These are phyloP conservation scores for Thaumatotibia leucotreta DNA, from an alignment of 1,140 invertebrate genomes.

Conservation along the genomic window DNA sequence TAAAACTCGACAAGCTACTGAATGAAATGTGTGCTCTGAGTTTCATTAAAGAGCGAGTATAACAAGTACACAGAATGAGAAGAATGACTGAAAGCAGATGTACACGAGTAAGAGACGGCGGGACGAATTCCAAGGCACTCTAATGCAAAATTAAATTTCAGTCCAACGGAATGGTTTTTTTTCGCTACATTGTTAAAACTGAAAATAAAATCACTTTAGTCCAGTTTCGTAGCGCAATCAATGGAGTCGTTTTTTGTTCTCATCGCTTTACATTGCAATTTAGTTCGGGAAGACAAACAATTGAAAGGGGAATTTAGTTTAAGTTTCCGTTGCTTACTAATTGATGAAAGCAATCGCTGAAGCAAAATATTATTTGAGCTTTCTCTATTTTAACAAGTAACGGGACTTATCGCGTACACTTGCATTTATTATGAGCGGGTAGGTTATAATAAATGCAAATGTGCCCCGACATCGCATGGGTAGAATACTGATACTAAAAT, in stretches of 20 bases:
- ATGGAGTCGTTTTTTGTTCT: background rate
- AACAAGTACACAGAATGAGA: background rate
- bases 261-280: background rate
- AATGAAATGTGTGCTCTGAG: no score
- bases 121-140: background rate
- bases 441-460: no score
- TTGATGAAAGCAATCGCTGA: background rate
- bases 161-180: background rate
- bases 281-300: background rate
- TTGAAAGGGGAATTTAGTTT: background rate
- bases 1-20: no score
- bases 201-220: background rate
- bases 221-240: constrained; percentile 6
- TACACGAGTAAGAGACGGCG: background rate
- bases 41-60: background rate
- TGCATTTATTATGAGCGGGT: no score
- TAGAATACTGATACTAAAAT: no score
- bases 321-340: background rate
- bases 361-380: no score
- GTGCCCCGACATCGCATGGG: no score
- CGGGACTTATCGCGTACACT: no score
- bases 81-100: background rate
- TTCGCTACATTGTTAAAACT: background rate
- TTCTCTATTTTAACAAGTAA: no score
- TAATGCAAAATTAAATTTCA: constrained; percentile 9